Evolutionary conservation across 2,888 invertebrate genomes (phyloP).

Genomic region (Amphipyra berbera): DNA sequence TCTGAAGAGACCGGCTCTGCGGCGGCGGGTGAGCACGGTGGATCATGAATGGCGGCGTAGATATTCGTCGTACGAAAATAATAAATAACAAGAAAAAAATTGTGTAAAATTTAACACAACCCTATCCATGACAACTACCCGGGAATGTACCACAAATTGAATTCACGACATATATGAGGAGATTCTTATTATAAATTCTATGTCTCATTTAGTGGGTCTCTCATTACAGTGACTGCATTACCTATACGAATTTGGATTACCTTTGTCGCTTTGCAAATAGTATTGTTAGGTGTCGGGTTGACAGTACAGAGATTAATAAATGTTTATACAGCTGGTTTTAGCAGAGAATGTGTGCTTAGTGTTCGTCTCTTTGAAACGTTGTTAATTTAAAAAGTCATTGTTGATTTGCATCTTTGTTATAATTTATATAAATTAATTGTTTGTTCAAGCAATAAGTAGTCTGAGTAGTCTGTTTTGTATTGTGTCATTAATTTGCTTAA

Average conservation of each 20-base stretch:
- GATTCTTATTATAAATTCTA: constrained; percentile 49
- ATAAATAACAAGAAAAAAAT: neutral
- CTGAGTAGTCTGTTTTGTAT: too few species aligned
- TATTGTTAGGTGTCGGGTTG: neutral
- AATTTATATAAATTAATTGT: too few species aligned
- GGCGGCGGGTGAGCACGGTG: too few species aligned
- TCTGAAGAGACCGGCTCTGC: too few species aligned
- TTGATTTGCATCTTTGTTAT: too few species aligned
- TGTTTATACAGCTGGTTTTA: too few species aligned
- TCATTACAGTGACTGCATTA: constrained; percentile 15
- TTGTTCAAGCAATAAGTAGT: too few species aligned
- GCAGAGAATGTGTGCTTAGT: too few species aligned
- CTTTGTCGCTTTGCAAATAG: neutral
- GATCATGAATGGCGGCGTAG: too few species aligned
- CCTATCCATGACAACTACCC: constrained; percentile 31
- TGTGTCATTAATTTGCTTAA: too few species aligned
- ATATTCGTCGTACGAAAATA: neutral
- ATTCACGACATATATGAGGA: constrained; percentile 46
- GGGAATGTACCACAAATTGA: constrained; percentile 51
- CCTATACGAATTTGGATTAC: constrained; percentile 5
- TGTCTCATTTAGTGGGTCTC: constrained; percentile 41
- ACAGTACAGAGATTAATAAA: neutral
- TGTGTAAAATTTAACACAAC: constrained; percentile 14
- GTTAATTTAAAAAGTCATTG: too few species aligned
- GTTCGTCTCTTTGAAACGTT: too few species aligned